Base-by-base conservation (phyloP, 2,888 invertebrate genomes). In the Apotomis turbidana region DNA sequence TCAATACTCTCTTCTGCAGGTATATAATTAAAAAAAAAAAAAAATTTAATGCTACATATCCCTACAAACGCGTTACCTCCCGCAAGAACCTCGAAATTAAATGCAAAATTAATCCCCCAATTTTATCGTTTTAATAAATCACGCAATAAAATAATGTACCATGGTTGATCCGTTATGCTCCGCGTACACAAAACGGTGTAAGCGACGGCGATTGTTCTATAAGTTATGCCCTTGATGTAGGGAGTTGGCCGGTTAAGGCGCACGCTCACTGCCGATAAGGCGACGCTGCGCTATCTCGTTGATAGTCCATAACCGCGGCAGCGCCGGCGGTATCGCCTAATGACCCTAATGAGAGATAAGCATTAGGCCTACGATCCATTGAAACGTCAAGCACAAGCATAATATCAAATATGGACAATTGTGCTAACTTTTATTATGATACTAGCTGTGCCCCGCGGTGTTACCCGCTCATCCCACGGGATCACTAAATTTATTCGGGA, bases 221-320 rank as follows among this genome's bases (percentile, higher is more conserved):
- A 9, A 9, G 9, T 49, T 49, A 49, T 4, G 49, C 8, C 49
- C 3, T 49, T 49, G 49, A 9, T 41, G 10, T 10, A 9, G 49
- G 10, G 49, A 4, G 6, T 9, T 44, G 44, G 5, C 1, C 9
- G 49, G 49, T 49, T 10, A 49, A 49, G 49, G 49, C 49, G 49
- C 49, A 9, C 49, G 49, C 49, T 3, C 49, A 49, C 36, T 12
- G 13, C 54, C n/a, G 13, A 54, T 44, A 55, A 64, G 64, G 64
- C 55, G 64, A 55, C 41, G 44, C 41, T 41, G 41, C 4, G 64
- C 55, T 64, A 69, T 69, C 60, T 60, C 13, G 49, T 69, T 69
- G 55, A 69, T 69, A 27, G 68, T 54, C 68, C 44, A 69, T 69
- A 69, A 54, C 68, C 51, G 60, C 5, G 44, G 49, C 9, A 10